Evolutionary conservation across 2,888 invertebrate species (phyloP).

Genomic region (Leucania comma): DNA sequence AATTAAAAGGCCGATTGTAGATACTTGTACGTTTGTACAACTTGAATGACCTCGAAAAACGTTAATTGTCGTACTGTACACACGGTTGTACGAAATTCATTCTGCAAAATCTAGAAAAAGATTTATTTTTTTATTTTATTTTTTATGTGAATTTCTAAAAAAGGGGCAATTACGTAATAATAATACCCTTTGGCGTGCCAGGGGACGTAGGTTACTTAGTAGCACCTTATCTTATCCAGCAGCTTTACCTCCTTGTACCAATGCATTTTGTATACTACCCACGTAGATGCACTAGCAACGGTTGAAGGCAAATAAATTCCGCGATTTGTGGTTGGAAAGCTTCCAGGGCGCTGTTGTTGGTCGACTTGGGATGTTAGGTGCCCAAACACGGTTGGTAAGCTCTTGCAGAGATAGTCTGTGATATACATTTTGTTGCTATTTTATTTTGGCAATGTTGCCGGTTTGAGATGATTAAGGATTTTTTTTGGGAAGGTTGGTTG

Average conservation of each 20-base stretch:
- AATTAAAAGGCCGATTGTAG: no score
- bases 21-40: no score
- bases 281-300: slow-evolving; percentile 86
- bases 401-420: slow-evolving; percentile 56
- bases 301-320: slow-evolving; percentile 88
- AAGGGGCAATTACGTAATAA: no score
- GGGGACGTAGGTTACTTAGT: background rate
- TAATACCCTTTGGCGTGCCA: no score
- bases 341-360: slow-evolving; percentile 85
- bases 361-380: slow-evolving; percentile 71
- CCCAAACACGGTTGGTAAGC: slow-evolving; percentile 67
- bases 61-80: no score
- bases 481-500: background rate
- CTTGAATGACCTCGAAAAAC: no score
- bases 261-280: slow-evolving; percentile 82
- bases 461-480: slow-evolving; percentile 28
- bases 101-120: no score
- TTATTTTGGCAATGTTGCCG: slow-evolving; percentile 50
- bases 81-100: no score
- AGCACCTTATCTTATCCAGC: slow-evolving; percentile 58
- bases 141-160: no score
- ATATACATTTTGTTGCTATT: slow-evolving; percentile 62
- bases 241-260: slow-evolving; percentile 48
- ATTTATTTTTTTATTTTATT: no score
- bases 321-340: slow-evolving; percentile 88